These are phyloP conservation scores for Araneus ventricosus DNA, from an alignment of 1,140 invertebrate species.

Conservation along the genomic window DNA sequence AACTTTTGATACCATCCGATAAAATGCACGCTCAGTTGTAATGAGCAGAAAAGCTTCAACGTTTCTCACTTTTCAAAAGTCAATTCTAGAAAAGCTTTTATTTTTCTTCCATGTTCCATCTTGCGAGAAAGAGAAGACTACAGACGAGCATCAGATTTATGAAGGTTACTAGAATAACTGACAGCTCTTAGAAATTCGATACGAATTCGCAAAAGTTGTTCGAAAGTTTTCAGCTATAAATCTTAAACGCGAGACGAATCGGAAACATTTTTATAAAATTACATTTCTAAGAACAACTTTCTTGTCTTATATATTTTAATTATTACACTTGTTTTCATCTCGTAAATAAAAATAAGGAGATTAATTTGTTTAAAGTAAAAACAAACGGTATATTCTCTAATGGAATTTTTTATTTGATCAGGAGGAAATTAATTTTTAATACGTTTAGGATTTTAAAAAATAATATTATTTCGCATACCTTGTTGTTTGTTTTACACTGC, in stretches of 20 bases:
- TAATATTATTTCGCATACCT: too few relatives aligned
- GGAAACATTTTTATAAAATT: background rate
- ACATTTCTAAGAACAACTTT: background rate
- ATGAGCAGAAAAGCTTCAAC: background rate
- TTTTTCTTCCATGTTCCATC: background rate
- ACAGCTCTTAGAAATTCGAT: background rate
- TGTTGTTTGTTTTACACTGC: too few relatives aligned
- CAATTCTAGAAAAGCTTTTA: background rate
- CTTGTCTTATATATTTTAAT: background rate
- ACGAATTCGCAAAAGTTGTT: background rate
- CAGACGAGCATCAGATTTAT: background rate
- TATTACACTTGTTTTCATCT: background rate
- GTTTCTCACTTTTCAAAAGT: conserved; percentile 27
- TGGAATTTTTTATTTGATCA: too few relatives aligned
- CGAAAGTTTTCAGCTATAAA: background rate
- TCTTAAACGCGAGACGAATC: background rate
- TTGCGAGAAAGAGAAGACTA: background rate
- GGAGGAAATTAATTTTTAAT: too few relatives aligned
- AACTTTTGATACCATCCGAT: background rate
- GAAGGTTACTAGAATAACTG: background rate
- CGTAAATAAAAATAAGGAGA: background rate
- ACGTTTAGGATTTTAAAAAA: too few relatives aligned
- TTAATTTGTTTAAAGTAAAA: too few relatives aligned
- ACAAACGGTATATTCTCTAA: too few relatives aligned
- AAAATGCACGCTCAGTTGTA: background rate